Evolutionary conservation across 2,888 invertebrate species (phyloP).

Genomic region (Chrysodeixis includens): DNA sequence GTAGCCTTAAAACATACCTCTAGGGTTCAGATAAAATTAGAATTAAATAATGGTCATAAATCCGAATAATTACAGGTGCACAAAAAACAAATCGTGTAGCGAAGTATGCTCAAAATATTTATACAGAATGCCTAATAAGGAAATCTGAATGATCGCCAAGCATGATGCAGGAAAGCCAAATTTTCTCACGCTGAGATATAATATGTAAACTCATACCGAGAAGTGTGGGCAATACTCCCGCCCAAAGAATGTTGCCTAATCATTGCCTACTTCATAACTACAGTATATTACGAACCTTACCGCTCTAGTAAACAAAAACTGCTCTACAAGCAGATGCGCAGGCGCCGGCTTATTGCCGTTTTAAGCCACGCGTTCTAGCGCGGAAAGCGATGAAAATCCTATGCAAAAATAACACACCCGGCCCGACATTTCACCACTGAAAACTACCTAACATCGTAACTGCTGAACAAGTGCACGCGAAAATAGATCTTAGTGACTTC

Average conservation of each 20-base stretch:
- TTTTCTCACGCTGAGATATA: constrained; percentile 11
- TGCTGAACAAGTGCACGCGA: constrained; percentile 42
- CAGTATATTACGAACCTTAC: constrained; percentile 55
- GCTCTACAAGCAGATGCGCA: constrained; percentile 65
- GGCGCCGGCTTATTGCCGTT: constrained; percentile 81
- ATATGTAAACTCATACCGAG: neutral
- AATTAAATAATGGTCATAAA: too few relatives aligned
- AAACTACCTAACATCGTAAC: constrained; percentile 61
- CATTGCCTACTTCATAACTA: constrained; percentile 48
- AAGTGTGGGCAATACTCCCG: constrained; percentile 9
- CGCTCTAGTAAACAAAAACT: constrained; percentile 77
- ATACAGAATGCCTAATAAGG: constrained; percentile 10
- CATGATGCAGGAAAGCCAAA: constrained; percentile 4
- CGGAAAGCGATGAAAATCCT: constrained; percentile 81
- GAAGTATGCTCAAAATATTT: neutral
- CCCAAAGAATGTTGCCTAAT: constrained; percentile 14
- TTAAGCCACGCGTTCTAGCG: constrained; percentile 80
- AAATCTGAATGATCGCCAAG: constrained; percentile 10
- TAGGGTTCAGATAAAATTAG: too few relatives aligned
- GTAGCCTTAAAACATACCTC: neutral
- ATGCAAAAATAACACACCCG: constrained; percentile 86
- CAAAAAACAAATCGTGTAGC: neutral
- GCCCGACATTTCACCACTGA: constrained; percentile 74
- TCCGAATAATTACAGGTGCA: neutral
- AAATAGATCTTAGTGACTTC: constrained; percentile 53